Evolutionary conservation across 2,888 invertebrate species (phyloP), one percentile per base, ranked within the genome.

Genomic region (Drosophila sordidula): DNA sequence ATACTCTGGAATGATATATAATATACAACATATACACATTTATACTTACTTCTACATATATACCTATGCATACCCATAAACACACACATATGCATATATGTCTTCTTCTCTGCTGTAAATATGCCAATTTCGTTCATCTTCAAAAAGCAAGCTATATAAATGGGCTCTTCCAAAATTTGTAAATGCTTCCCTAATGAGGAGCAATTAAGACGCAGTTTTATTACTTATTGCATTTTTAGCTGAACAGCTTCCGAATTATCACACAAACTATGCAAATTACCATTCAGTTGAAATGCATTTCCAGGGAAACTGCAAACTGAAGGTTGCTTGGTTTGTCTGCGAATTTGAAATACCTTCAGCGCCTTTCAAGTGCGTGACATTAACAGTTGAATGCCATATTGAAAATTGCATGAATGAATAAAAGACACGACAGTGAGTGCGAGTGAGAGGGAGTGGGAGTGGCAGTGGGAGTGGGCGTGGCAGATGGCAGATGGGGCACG

Each of bases 361-460:
- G 59, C 36, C 54, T 51, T 58, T 72, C 62, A 72, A 76, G 65
- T 63, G 75, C 67, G 67, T 72, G 77, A 74, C 77, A 77, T 78
- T 77, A 77, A 77, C 71, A 69, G 75, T 74, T 78, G 78, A 78
- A 78, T 67, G 72, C 55, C 69, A 70, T 72, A 78, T 78, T 78
- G 71, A 75, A 70, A 78, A 72, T 67, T 49, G 66, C 47, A 63
- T 75, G 69, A 69, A 62, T 63, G 70, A 64, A 56, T 63, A 46
- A 52, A 45, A 18, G 38, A 16, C 38, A n/a, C 22, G 16, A n/a
- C 12, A 25, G 39, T 1, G 44, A 25, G 22, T 0, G 42, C 2
- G 9, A 16, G 44, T 4, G n/a, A 2, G 6, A 29, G 22, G 22
- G 8, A 32, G 32, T 1, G n/a, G 6, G 14, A 8, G 34, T 26